Conservation (phyloP, 2,888 invertebrate species). For the Koerneria pararmatus region DNA sequence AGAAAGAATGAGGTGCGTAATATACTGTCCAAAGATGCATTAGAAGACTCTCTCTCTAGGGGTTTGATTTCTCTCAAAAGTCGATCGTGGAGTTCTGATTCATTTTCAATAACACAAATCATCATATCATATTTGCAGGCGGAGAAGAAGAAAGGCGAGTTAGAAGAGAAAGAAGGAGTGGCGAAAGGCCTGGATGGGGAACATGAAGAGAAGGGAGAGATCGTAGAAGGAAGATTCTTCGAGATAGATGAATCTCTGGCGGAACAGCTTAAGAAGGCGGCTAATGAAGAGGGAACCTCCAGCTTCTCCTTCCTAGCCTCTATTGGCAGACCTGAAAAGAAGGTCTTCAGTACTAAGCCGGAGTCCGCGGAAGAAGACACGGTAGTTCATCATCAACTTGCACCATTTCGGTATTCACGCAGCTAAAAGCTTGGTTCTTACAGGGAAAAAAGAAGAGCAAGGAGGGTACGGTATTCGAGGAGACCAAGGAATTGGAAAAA, state of each 20-base stretch:
- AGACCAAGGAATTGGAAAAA: no score
- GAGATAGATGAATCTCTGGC: slow-evolving; percentile 14
- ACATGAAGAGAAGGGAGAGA: slow-evolving; percentile 5
- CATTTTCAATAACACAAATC: no score
- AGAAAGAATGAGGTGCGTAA: no score
- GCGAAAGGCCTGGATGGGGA: background rate
- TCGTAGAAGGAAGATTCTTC: slow-evolving; percentile 2
- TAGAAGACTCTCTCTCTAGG: no score
- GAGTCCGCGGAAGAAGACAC: no score
- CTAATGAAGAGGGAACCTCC: no score
- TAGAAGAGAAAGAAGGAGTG: background rate
- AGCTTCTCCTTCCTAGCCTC: slow-evolving; percentile 13
- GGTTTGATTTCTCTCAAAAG: no score
- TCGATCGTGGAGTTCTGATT: no score
- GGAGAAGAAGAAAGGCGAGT: background rate
- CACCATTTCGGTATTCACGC: background rate
- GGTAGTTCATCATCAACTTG: background rate
- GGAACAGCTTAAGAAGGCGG: background rate
- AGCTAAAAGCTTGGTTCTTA: background rate
- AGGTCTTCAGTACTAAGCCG: background rate
- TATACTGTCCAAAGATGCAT: no score
- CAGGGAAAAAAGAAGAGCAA: background rate
- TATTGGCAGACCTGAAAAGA: slow-evolving; percentile 8
- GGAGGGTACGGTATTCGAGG: no score
- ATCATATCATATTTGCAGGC: no score